Conservation (phyloP, 2,113 vertebrate species). For the Megaceryle torquata region DNA sequence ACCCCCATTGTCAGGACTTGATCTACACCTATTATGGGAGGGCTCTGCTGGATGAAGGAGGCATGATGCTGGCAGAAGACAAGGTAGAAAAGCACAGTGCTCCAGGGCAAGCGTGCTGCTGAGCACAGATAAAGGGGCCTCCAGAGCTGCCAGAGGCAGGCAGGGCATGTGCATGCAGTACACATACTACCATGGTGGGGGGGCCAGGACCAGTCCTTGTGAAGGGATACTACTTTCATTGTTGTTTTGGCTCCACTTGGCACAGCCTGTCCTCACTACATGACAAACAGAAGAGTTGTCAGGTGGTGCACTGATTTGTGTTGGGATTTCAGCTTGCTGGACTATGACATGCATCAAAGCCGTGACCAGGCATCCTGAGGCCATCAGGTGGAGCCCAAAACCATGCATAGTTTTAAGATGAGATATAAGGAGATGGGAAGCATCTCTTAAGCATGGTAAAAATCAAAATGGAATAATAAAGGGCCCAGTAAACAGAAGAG, state of each 20-base stretch:
- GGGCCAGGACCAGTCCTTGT: neutral
- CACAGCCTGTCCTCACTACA: neutral
- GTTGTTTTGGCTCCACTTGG: neutral
- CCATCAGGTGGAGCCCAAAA: neutral
- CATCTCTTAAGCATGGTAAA: neutral
- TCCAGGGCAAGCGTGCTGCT: neutral
- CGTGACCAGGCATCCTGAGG: neutral
- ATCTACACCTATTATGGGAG: neutral
- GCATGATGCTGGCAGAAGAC: neutral
- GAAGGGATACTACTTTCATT: neutral
- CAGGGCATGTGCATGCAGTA: accelerated
- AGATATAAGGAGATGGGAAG: neutral
- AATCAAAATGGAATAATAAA: neutral
- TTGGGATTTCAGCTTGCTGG: neutral
- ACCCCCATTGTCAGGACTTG: neutral
- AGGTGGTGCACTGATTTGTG: neutral
- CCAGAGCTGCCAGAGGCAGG: neutral
- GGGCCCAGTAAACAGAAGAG: neutral
- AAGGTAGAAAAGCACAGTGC: neutral
- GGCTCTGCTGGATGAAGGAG: neutral
- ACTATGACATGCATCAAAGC: neutral
- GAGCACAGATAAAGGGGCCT: neutral
- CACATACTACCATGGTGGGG: accelerated
- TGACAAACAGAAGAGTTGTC: neutral
- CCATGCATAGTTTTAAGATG: neutral